phyloP scores from a whole-genome alignment of 1,140 invertebrate species.

The Reticulitermes speratus region DNA sequence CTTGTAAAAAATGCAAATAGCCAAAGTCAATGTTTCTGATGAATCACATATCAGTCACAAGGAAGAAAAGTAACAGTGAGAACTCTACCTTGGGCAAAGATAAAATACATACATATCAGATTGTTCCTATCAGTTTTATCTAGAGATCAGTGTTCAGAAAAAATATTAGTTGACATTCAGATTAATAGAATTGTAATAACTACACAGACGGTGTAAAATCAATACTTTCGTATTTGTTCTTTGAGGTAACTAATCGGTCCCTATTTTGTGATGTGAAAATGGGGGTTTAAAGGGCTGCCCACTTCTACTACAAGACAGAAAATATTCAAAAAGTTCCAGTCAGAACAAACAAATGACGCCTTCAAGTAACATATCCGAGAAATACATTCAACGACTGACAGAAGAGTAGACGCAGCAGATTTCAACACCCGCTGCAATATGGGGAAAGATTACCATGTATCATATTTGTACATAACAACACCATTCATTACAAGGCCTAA shows the following conservation, averaged over 20 bases:
- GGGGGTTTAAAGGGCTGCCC: not conserved
- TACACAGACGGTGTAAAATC: not conserved
- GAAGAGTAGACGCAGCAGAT: not conserved
- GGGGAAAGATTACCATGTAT: not conserved
- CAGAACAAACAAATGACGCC: not conserved
- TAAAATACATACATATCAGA: slow-evolving; percentile 26
- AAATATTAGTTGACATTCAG: not conserved
- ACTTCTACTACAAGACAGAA: not conserved
- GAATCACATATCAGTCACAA: slow-evolving; percentile 6
- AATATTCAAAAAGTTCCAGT: not conserved
- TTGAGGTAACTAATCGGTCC: not conserved
- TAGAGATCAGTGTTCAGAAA: not conserved
- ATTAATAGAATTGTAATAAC: not conserved
- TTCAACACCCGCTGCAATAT: too few relatives aligned
- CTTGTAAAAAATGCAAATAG: not conserved
- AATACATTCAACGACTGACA: not conserved
- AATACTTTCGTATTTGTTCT: not conserved
- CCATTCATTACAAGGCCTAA: not conserved
- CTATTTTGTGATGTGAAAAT: not conserved
- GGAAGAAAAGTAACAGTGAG: not conserved
- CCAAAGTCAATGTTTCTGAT: not conserved
- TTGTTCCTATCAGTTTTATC: slow-evolving; percentile 23
- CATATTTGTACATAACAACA: not conserved
- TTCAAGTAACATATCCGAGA: not conserved
- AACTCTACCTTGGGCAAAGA: not conserved